A percentile compares a stretch with the other conserved stretches of the same genome.
Evolutionary conservation across 64 coral and sea anemone species (phyloP).

Genomic region (Dendronephthya gigantea): DNA sequence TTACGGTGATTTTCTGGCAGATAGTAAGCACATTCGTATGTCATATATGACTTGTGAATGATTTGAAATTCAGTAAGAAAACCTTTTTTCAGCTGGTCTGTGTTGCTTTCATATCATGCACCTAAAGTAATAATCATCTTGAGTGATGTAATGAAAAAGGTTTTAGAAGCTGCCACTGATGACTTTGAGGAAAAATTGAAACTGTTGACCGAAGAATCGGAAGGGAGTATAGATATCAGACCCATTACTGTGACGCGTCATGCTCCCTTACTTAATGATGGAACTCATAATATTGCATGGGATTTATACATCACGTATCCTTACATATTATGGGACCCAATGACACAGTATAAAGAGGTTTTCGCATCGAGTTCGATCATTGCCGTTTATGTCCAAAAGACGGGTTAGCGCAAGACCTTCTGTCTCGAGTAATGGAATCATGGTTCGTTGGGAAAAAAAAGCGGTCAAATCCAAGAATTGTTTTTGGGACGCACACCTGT

Average conservation of each 20-base stretch:
- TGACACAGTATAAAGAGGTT: constrained; percentile 15
- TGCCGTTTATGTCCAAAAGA: constrained; percentile 26
- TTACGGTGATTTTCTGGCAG: too few species aligned
- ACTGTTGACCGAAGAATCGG: neutral
- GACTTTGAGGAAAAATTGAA: neutral
- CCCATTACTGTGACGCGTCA: neutral
- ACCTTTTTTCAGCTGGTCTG: too few species aligned
- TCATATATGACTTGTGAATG: too few species aligned
- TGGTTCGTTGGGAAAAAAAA: constrained; percentile 36
- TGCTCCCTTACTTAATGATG: neutral
- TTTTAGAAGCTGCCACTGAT: neutral
- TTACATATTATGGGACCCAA: constrained; percentile 42
- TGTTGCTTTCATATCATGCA: too few species aligned
- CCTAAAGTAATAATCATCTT: too few species aligned
- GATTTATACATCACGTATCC: constrained; percentile 42
- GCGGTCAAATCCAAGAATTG: constrained; percentile 19
- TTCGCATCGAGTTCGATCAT: neutral
- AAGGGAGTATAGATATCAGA: neutral
- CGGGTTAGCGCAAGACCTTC: neutral
- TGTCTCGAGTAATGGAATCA: constrained; percentile 21
- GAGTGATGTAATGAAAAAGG: neutral
- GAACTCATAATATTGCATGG: neutral
- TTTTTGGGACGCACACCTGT: constrained; percentile 27
- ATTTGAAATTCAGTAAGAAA: too few species aligned
- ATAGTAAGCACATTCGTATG: too few species aligned